A percentile compares a stretch with the other conserved stretches of the same genome.
Conservation (phyloP, 2,113 vertebrate species). For the Picathartes gymnocephalus region DNA sequence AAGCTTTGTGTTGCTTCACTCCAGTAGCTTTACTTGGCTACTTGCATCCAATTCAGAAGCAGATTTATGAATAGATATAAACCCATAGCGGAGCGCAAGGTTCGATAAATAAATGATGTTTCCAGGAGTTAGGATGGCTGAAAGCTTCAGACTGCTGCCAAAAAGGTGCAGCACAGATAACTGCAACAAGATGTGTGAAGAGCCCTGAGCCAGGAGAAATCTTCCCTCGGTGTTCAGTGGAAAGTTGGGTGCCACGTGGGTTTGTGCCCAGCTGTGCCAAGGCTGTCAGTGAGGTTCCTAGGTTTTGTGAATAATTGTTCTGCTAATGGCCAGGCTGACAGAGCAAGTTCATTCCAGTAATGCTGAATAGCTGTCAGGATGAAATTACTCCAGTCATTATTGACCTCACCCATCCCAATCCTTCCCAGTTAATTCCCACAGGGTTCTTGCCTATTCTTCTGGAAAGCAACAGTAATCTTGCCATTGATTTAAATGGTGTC, state of each 20-base stretch:
- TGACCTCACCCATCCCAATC: constrained; percentile 46
- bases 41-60: background rate
- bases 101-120: background rate
- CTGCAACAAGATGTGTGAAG: background rate
- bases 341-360: constrained; percentile 50
- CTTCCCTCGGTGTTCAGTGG: background rate
- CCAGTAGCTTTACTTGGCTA: background rate
- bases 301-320: background rate
- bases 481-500: constrained; percentile 3
- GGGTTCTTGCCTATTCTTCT: constrained; percentile 28
- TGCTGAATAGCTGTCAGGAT: constrained; percentile 38
- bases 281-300: constrained; percentile 13
- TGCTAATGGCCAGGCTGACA: constrained; percentile 43
- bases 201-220: background rate
- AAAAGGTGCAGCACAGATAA: background rate
- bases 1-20: background rate
- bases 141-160: background rate
- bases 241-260: background rate
- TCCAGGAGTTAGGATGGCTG: background rate
- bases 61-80: background rate
- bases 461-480: constrained; percentile 6
- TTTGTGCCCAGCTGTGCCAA: background rate
- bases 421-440: constrained; percentile 42
- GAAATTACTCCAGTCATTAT: constrained; percentile 36
- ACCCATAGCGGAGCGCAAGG: background rate